Conservation (phyloP, 2,888 invertebrate species). For the Beris chalybata region DNA sequence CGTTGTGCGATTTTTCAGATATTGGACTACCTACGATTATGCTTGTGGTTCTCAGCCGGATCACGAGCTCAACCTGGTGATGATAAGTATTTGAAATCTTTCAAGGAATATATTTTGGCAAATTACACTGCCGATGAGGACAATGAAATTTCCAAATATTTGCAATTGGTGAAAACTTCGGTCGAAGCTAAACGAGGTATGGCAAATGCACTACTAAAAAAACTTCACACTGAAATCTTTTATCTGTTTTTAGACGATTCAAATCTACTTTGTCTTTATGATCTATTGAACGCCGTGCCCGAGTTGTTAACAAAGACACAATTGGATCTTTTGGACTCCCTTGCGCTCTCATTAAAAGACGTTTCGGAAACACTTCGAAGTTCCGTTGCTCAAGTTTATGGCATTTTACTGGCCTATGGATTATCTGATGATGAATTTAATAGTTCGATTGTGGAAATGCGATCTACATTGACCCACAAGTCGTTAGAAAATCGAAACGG, state of each 20-base stretch:
- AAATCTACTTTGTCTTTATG: conserved; percentile 73
- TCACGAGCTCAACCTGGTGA: conserved; percentile 65
- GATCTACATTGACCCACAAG: conserved; percentile 48
- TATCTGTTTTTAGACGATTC: conserved; percentile 46
- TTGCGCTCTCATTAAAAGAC: conserved; percentile 61
- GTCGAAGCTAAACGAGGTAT: conserved; percentile 69
- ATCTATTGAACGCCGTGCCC: conserved; percentile 81
- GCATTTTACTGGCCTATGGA: conserved; percentile 68
- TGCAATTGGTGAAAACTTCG: conserved; percentile 67
- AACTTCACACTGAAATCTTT: neutral
- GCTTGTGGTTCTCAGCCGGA: conserved; percentile 67
- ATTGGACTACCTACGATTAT: conserved; percentile 76
- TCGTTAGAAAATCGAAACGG: conserved; percentile 78
- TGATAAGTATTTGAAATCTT: conserved; percentile 61
- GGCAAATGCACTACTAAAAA: neutral
- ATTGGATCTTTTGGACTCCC: conserved; percentile 55
- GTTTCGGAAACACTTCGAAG: conserved; percentile 78
- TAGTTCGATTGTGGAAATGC: conserved; percentile 57
- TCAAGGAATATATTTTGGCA: conserved; percentile 65
- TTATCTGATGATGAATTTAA: conserved; percentile 59
- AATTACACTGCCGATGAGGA: conserved; percentile 60
- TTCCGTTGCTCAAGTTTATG: conserved; percentile 73
- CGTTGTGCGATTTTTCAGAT: conserved; percentile 42
- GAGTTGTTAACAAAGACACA: conserved; percentile 68
- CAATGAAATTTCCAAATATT: conserved; percentile 68